Conservation (phyloP, 2,888 invertebrate genomes). For the Smittia sp. region DNA sequence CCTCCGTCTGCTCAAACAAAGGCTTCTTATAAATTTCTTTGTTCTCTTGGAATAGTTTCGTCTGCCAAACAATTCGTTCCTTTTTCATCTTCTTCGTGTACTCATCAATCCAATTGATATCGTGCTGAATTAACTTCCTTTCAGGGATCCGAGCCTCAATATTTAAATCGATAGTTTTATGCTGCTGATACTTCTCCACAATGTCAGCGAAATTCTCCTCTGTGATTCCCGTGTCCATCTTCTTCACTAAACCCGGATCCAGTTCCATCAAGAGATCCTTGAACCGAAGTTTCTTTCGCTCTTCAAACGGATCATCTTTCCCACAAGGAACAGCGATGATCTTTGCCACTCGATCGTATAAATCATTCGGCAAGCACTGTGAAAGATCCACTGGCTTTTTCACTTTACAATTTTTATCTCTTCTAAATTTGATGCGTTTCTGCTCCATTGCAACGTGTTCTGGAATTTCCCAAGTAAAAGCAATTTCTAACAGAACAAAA, state of each 20-base stretch:
- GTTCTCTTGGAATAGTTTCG: slow-evolving; percentile 49
- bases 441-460: neutral
- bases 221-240: slow-evolving; percentile 44
- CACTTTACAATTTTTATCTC: neutral
- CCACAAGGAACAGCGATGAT: slow-evolving; percentile 48
- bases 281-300: slow-evolving; percentile 44
- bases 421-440: neutral
- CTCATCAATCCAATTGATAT: slow-evolving; percentile 49
- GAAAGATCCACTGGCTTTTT: slow-evolving; percentile 47
- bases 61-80: slow-evolving; percentile 50
- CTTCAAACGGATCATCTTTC: slow-evolving; percentile 48
- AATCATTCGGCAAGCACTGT: slow-evolving; percentile 47
- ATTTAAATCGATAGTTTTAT: slow-evolving; percentile 45
- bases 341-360: slow-evolving; percentile 48
- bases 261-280: slow-evolving; percentile 43
- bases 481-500: neutral
- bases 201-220: slow-evolving; percentile 50
- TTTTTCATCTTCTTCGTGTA: slow-evolving; percentile 48
- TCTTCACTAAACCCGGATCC: slow-evolving; percentile 43
- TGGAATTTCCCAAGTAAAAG: neutral
- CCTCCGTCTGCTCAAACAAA: slow-evolving; percentile 52
- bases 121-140: slow-evolving; percentile 44
- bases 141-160: slow-evolving; percentile 46
- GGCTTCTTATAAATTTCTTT: slow-evolving; percentile 46
- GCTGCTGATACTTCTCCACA: slow-evolving; percentile 48